These are phyloP conservation scores for Rhodeus uyekii DNA, from an alignment of 2,797 vertebrate species.

Conservation along the genomic window DNA sequence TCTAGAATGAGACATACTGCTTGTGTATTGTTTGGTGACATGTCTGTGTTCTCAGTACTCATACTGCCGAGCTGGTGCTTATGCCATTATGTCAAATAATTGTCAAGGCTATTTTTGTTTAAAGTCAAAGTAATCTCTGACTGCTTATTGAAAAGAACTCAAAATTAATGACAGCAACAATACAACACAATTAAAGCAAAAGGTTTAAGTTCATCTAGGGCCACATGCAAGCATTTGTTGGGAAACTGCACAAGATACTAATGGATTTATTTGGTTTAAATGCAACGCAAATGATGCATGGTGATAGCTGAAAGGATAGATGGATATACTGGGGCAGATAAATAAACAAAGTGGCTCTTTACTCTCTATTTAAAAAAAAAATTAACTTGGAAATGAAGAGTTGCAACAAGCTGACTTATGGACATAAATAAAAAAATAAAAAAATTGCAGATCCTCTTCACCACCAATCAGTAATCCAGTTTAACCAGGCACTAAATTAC, in stretches of 20 bases:
- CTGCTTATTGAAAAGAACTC: neutral
- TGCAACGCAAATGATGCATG: constrained; percentile 4
- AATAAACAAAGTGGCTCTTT: constrained; percentile 22
- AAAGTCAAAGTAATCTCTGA: constrained; percentile 9
- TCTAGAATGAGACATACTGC: constrained; percentile 18
- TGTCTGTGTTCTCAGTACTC: neutral
- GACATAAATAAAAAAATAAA: no score
- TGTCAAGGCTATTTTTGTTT: neutral
- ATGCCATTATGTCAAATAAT: neutral
- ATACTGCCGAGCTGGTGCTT: neutral
- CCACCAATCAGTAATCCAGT: neutral
- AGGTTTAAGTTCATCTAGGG: neutral
- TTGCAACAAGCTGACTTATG: neutral
- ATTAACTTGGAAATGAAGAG: constrained; percentile 51
- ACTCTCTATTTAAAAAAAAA: constrained; percentile 56
- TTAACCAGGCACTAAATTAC: neutral
- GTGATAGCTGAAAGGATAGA: constrained; percentile 1
- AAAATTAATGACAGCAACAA: neutral
- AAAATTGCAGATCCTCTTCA: no score
- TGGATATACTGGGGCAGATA: neutral
- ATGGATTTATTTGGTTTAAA: neutral
- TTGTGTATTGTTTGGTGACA: neutral
- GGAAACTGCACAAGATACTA: neutral
- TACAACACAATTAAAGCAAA: neutral
- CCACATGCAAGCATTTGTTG: neutral